Percentiles rank a stretch among this genome's conserved stretches.
These are phyloP conservation scores for Caretta caretta DNA, from an alignment of 2,113 vertebrate species.

Conservation along the genomic window DNA sequence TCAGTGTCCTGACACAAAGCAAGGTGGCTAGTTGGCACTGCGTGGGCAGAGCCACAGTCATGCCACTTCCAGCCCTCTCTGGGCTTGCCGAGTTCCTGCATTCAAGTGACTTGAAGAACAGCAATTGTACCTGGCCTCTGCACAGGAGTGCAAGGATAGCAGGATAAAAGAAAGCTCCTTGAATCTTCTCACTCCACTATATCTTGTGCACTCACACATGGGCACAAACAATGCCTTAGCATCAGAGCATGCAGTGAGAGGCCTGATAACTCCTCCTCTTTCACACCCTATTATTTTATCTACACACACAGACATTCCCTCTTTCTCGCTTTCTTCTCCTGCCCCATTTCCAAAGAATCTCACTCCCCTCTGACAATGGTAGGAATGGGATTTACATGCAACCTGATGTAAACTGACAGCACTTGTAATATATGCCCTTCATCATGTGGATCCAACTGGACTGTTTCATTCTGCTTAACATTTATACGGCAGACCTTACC, in stretches of 20 bases:
- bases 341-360: neutral
- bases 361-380: neutral
- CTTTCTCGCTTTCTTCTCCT: neutral
- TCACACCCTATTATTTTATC: neutral
- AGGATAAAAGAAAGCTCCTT: neutral
- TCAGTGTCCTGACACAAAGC: neutral
- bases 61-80: neutral
- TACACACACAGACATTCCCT: neutral
- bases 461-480: neutral
- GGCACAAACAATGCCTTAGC: neutral
- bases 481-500: conserved; percentile 77
- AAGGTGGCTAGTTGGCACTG: neutral
- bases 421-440: neutral
- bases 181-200: neutral
- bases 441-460: neutral
- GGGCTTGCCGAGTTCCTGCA: neutral
- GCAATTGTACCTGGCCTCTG: neutral
- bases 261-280: neutral
- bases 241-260: neutral
- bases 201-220: neutral
- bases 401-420: neutral
- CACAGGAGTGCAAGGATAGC: neutral
- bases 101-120: neutral
- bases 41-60: neutral
- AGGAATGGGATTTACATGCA: neutral